A percentile compares a stretch with the other conserved stretches of the same genome.
Evolutionary conservation across 2,888 invertebrate genomes (phyloP).

Genomic region (Pomacea canaliculata): DNA sequence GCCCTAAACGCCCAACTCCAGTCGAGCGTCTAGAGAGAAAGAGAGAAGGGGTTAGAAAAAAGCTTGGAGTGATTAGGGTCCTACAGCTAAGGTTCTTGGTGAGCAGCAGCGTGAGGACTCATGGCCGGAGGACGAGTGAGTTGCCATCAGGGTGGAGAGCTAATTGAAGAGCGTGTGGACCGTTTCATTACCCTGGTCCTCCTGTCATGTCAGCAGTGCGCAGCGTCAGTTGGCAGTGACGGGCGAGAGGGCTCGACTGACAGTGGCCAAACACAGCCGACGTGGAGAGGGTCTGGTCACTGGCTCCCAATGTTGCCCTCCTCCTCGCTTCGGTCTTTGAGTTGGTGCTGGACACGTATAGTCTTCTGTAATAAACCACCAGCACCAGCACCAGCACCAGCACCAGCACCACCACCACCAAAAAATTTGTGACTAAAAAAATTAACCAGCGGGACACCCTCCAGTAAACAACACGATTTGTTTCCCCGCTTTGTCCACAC

Average conservation of each 20-base stretch:
- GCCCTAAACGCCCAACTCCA: neutral
- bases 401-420: no score
- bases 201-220: neutral
- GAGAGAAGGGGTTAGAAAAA: neutral
- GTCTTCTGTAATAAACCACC: no score
- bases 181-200: neutral
- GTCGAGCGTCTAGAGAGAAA: conserved; percentile 12
- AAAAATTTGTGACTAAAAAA: no score
- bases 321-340: neutral
- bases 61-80: conserved; percentile 14
- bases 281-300: neutral
- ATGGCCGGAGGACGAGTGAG: neutral
- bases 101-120: neutral
- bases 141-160: neutral
- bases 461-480: no score
- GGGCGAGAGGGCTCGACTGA: neutral
- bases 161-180: conserved; percentile 4
- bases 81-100: no score
- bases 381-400: no score
- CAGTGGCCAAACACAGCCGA: conserved; percentile 7
- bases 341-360: neutral
- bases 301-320: neutral
- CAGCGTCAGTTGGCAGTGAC: conserved; percentile 5
- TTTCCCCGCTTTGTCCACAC: no score
- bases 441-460: no score